Base-by-base conservation (phyloP, 2,888 invertebrate genomes). In the Galerucella pusilla region DNA sequence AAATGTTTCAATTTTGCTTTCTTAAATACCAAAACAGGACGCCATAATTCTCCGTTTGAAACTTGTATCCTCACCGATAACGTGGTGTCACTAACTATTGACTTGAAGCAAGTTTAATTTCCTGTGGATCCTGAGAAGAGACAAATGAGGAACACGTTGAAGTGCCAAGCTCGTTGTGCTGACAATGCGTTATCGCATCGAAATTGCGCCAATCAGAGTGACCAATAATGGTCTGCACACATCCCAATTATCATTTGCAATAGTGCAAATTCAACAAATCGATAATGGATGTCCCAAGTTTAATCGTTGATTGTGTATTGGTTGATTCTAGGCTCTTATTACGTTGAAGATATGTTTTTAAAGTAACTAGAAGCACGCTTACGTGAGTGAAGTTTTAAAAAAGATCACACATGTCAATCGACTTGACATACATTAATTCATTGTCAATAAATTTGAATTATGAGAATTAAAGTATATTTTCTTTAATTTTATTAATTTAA, bases 171-270 rank as follows among this genome's bases (percentile, higher is more conserved):
- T 45, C 83, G 70, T 35, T 82, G 82, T 5, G 82, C 84, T 28
- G 83, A 85, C 60, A 82, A 67, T 25, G 83, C 84, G 52, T 79
- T 78, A 57, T 78, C 70, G 20, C 12, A 67, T 63, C 68, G 25
- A 66, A 68, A 75, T 73, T 75, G 68, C 45, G 72, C 75, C 75
- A 75, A 75, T 75, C 75, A 75, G 54, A 42, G 52, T 73, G 75
- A 69, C 72, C 69, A 68, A 45, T 68, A 73, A 67, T 67, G 60
- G 66, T 35, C 64, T 59, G 59, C 64, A 73, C 73, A 73, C 69
- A 64, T 69, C 52, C 66, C 73, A 75, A 75, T 73, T 69, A 75
- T 72, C 71, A 49, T 64, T 59, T 49, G 64, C 65, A 63, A 72
- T 72, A 72, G 59, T 75, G 65, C 66, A 61, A 73, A 69, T 49